phyloP scores from a whole-genome alignment of 2,888 invertebrate genomes.

The Orthosia gothica region DNA sequence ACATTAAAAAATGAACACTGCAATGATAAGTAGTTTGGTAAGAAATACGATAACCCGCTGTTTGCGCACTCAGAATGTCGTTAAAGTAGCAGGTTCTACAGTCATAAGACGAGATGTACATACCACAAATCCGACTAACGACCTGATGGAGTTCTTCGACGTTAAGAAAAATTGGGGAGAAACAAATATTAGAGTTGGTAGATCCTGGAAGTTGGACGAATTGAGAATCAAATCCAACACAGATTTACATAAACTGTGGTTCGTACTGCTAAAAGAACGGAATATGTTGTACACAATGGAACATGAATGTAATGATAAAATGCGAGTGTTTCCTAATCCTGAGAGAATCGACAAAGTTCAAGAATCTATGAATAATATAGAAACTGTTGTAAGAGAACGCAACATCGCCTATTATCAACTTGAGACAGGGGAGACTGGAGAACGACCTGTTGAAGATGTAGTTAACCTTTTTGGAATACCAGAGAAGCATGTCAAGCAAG shows the following conservation, averaged over 20 bases:
- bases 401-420: conserved; percentile 97
- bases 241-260: conserved; percentile 99
- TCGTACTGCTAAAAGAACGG: conserved; percentile 96
- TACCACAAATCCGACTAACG: conserved; percentile 83
- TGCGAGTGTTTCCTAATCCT: conserved; percentile 96
- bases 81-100: conserved; percentile 62
- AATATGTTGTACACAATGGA: conserved; percentile 99
- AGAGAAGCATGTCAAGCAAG: conserved; percentile 90
- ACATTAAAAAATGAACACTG: conserved; percentile 69
- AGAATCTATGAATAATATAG: conserved; percentile 98
- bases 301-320: conserved; percentile 93
- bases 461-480: conserved; percentile 92
- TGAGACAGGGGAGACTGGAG: conserved; percentile 97
- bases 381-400: conserved; percentile 97
- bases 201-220: conserved; percentile 97
- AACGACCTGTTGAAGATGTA: conserved; percentile 93
- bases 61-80: conserved; percentile 73
- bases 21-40: conserved; percentile 70
- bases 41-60: conserved; percentile 69
- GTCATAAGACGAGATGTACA: conserved; percentile 75
- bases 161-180: conserved; percentile 96
- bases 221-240: conserved; percentile 98
- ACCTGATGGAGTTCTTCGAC: conserved; percentile 98
- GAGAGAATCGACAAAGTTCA: conserved; percentile 98
- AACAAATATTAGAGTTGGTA: conserved; percentile 94